Evolutionary conservation across 2,888 invertebrate genomes (phyloP).

Genomic region (Cerceris rybyensis): DNA sequence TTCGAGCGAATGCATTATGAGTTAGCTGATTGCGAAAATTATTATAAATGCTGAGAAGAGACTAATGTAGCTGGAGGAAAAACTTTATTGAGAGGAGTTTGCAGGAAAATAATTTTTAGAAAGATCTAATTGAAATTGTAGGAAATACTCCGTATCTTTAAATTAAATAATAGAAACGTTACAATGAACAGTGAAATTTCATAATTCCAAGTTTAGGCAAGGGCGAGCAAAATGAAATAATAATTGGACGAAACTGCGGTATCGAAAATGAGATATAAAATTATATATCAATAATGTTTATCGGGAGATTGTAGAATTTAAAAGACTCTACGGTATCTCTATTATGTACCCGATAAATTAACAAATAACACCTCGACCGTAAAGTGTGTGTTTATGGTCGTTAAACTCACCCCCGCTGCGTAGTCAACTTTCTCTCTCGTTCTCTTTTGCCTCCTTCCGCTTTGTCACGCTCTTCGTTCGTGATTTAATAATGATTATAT

Average conservation of each 20-base stretch:
- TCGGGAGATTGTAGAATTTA: conserved; percentile 29
- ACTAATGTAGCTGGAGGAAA: conserved; percentile 49
- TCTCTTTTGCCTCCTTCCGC: background rate
- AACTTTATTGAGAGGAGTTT: conserved; percentile 12
- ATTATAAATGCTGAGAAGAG: conserved; percentile 46
- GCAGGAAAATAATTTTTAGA: background rate
- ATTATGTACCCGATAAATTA: conserved; percentile 64
- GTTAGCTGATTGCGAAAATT: conserved; percentile 33
- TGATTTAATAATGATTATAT: conserved; percentile 62
- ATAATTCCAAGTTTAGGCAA: background rate
- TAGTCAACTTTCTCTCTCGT: conserved; percentile 19
- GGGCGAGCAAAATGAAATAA: background rate
- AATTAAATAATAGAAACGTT: background rate
- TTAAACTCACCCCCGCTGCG: conserved; percentile 42
- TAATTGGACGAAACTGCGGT: background rate
- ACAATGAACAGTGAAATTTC: background rate
- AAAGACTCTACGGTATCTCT: conserved; percentile 45
- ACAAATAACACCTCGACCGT: conserved; percentile 57
- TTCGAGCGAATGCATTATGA: background rate
- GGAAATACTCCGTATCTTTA: background rate
- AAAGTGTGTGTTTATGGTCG: conserved; percentile 64
- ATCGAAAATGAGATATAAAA: background rate
- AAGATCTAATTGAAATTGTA: background rate
- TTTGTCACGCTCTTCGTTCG: background rate
- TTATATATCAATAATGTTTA: conserved; percentile 14